Base-by-base conservation (phyloP, 2,113 vertebrate species). In the Scophthalmus maximus region DNA sequence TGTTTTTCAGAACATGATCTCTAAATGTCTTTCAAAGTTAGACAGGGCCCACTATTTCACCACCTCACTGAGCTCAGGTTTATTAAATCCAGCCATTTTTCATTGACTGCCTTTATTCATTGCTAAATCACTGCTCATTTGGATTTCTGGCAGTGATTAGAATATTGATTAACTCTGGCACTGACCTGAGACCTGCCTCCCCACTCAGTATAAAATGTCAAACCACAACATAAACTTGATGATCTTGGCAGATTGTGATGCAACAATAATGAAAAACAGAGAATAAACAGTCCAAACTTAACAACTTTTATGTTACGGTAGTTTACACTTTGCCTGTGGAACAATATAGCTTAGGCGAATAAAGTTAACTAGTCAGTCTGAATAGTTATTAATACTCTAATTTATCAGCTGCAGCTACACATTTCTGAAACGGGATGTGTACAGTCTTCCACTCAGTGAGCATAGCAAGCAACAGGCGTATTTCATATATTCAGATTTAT, bases 1-100 rank as follows among this genome's bases (percentile, higher is more conserved):
- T 50, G 51, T 67, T 70, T 70, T 61, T 68, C 34, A 60, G 12
- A 36, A 40, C 1, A 66, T 3, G 7, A 63, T 65, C 29, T 47
- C 4, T 30, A 2, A 15, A 26, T 12, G 3, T 30, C 8, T 36
- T 59, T 29, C 2, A n/a, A 29, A 44, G 44, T 38, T 27, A 15
- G 7, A 15, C 17, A 12, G 1, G 11, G 6, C 18, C 10, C 9
- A 1, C 7, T 6, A 17, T 46, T 12, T 5, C 14, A 52, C 42
- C 27, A 18, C 0, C 22, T 50, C 23, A 30, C 0, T 17, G n/a
- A n/a, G 59, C 36, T 40, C 36, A 40, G 12, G 50, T n/a, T 27
- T 51, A 15, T 18, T 51, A 30, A 30, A 47, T 15, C 2, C 5
- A 42, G 12, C 40, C 25, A 25, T 4, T 2, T 17, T 63, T n/a